Evolutionary conservation across 2,113 vertebrate genomes (phyloP), one percentile per base, ranked within the genome.

Genomic region (Callipepla californica): DNA sequence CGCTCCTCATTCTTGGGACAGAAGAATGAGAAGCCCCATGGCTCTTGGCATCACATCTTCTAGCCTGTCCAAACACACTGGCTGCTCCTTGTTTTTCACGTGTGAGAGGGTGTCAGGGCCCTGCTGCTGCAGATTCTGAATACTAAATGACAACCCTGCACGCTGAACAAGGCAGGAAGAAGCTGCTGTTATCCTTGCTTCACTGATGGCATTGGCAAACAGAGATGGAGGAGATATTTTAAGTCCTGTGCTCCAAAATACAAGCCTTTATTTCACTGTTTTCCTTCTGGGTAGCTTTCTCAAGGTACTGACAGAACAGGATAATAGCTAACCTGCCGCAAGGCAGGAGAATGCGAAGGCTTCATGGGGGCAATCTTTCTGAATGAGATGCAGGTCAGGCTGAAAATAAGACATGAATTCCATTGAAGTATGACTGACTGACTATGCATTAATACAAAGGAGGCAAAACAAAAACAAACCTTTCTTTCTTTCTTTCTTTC

Each of bases 151-250:
- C 50, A 73, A 28, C 32, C 38, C 36, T 51, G 30, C 28, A 16
- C 28, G 23, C 36, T 42, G 51, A 23, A 53, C 51, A 73, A 50
- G 20, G n/a, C 66, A 68, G 45, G 22, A 50, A 69, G n/a, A 50
- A 67, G 44, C 44, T 34, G 7, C 32, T 38, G 38, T 36, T 70
- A 20, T 6, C 18, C 45, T 42, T 1, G 1, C 61, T 53, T 47
- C 61, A 21, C n/a, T 5, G 3, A 11, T 11, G 25, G 19, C 11
- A 1, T 5, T 1, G 2, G 36, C 28, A n/a, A 34, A 47, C 11
- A 2, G 0, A 8, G 21, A n/a, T 20, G 18, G 59, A 50, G 40
- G 47, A 70, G 59, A 34, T 21, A 23, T 20, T 62, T 59, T 38
- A 22, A 8, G 58, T 44, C 21, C 66, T 44, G 36, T 1, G 6